Conservation (phyloP, 2,797 vertebrate species). For the Tapera naevia region DNA sequence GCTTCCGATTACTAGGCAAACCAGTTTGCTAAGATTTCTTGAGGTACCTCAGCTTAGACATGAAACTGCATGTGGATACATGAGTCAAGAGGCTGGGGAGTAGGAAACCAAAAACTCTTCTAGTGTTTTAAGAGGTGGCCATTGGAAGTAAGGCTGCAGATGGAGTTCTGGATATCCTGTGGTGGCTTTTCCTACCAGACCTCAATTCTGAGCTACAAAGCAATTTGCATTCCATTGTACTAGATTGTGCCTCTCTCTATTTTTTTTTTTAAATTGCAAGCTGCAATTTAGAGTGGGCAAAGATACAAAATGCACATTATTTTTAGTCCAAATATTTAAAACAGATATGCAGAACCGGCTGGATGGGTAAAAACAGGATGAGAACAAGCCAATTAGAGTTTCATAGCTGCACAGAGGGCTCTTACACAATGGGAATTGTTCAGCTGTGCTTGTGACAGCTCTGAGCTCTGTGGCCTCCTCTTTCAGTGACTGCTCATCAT, state of each 20-base stretch:
- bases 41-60: not conserved
- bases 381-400: constrained; percentile 28
- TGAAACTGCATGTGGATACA: not conserved
- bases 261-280: not conserved
- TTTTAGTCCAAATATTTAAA: constrained; percentile 53
- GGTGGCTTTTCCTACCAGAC: not conserved
- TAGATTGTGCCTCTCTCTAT: not conserved
- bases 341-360: not conserved
- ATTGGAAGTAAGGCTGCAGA: not conserved
- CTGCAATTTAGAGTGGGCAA: not conserved
- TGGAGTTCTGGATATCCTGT: not conserved
- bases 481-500: not conserved
- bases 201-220: not conserved
- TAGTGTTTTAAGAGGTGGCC: not conserved
- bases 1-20: constrained; percentile 8
- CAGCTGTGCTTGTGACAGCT: not conserved
- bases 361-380: not conserved
- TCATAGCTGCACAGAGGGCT: not conserved
- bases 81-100: not conserved
- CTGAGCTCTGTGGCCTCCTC: not conserved
- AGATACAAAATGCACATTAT: not conserved
- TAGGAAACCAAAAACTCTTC: not conserved
- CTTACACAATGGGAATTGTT: not conserved
- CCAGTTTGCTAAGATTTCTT: constrained; percentile 8
- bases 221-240: not conserved